These are phyloP conservation scores for Notothenia coriiceps DNA, from an alignment of 2,113 vertebrate species.

Conservation along the genomic window DNA sequence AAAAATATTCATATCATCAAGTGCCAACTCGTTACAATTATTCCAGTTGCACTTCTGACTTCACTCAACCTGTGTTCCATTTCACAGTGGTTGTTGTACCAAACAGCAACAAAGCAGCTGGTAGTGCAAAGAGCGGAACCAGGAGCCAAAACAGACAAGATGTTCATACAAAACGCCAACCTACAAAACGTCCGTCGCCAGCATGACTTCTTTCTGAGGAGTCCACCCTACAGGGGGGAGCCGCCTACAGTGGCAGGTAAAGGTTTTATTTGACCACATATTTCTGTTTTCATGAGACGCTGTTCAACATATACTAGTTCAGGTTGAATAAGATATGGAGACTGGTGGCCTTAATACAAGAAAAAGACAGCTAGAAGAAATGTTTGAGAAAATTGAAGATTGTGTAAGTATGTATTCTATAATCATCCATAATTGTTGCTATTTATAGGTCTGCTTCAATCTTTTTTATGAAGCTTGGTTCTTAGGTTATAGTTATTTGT, in stretches of 20 bases:
- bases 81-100: slow-evolving; percentile 6
- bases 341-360: neutral
- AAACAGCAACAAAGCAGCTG: slow-evolving; percentile 13
- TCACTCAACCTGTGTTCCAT: neutral
- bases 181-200: slow-evolving; percentile 29
- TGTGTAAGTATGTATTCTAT: neutral
- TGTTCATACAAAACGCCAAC: slow-evolving; percentile 48
- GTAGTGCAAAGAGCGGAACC: slow-evolving; percentile 10
- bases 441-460: neutral
- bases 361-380: neutral
- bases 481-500: neutral
- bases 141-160: slow-evolving; percentile 26
- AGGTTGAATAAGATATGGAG: neutral
- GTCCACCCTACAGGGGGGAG: slow-evolving; percentile 69
- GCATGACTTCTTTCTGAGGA: slow-evolving; percentile 52
- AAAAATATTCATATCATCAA: too few relatives aligned
- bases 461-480: neutral
- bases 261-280: neutral
- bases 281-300: neutral
- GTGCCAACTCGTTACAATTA: neutral
- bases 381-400: neutral
- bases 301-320: neutral
- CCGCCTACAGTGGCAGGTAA: slow-evolving; percentile 79
- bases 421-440: neutral
- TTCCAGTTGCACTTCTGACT: neutral